Conservation (phyloP, 2,888 invertebrate genomes). For the Thecocarcelia acutangulata region DNA sequence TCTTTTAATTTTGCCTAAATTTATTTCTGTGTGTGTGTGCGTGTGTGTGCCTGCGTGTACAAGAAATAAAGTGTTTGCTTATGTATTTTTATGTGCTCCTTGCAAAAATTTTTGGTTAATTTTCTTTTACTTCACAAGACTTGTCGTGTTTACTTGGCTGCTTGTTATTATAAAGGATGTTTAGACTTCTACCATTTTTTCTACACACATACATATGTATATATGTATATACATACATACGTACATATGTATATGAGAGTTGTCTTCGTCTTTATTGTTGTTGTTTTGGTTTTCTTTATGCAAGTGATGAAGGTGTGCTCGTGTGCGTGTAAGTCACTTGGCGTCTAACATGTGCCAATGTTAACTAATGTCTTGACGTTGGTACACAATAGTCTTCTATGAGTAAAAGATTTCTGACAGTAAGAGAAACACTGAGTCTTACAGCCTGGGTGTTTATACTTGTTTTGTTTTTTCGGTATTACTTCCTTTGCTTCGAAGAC, state of each 20-base stretch:
- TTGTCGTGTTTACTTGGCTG: slow-evolving; percentile 11
- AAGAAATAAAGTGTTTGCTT: not conserved
- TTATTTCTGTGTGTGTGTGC: not conserved
- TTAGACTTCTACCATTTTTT: slow-evolving; percentile 1
- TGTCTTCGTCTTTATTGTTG: not conserved
- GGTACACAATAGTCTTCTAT: slow-evolving; percentile 18
- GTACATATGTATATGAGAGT: not conserved
- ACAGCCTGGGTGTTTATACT: slow-evolving; percentile 16
- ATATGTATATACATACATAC: no score
- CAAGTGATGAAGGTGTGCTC: not conserved
- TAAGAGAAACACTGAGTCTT: not conserved
- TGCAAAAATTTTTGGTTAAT: slow-evolving; percentile 52
- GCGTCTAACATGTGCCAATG: slow-evolving; percentile 63
- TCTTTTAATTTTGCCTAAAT: slow-evolving; percentile 11
- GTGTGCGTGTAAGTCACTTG: not conserved
- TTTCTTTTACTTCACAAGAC: slow-evolving; percentile 53
- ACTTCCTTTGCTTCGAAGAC: slow-evolving; percentile 21
- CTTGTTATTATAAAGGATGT: slow-evolving; percentile 3
- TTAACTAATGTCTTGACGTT: slow-evolving; percentile 62
- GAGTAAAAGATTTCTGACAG: slow-evolving; percentile 17
- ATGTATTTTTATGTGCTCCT: slow-evolving; percentile 19
- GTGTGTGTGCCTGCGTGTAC: not conserved
- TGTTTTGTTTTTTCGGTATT: slow-evolving; percentile 3
- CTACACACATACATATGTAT: no score
- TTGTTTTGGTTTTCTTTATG: not conserved